Percentiles rank a stretch among this genome's conserved stretches.
Evolutionary conservation across 1,140 invertebrate species (phyloP).

Genomic region (Eciton burchellii): DNA sequence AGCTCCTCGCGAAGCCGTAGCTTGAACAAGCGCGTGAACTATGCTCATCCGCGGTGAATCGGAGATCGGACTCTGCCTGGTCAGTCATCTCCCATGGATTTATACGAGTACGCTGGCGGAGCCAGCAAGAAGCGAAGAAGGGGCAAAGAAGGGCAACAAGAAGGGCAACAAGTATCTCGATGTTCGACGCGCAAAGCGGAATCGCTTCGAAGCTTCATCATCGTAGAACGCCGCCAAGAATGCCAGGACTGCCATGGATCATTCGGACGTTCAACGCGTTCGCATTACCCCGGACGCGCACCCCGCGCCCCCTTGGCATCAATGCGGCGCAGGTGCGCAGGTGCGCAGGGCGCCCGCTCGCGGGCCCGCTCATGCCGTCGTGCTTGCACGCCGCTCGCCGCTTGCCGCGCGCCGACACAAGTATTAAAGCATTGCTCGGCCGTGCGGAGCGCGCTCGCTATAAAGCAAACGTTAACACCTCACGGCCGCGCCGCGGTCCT

Average conservation of each 20-base stretch:
- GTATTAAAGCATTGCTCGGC: conserved; percentile 76
- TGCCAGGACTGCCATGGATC: not conserved
- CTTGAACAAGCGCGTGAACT: too few relatives aligned
- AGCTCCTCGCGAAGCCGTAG: too few relatives aligned
- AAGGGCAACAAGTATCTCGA: too few relatives aligned
- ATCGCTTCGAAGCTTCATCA: too few relatives aligned
- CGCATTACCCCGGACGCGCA: conserved; percentile 32
- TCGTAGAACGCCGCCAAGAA: not conserved
- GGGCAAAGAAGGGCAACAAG: too few relatives aligned
- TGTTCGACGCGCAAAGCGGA: too few relatives aligned
- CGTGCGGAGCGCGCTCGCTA: conserved; percentile 67
- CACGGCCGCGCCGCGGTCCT: conserved; percentile 48
- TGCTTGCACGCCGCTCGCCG: conserved; percentile 54
- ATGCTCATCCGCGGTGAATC: too few relatives aligned
- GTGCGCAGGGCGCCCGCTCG: conserved; percentile 39
- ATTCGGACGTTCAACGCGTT: conserved; percentile 47
- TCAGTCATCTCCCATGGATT: too few relatives aligned
- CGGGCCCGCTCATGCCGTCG: conserved; percentile 1
- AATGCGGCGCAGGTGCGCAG: conserved; percentile 37
- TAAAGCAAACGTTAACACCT: conserved; percentile 82
- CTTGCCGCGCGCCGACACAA: conserved; percentile 66
- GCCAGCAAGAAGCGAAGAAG: too few relatives aligned
- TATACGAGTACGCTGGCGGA: too few relatives aligned
- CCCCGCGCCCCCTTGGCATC: conserved; percentile 43
- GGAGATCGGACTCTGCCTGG: too few relatives aligned